Conservation (phyloP, 2,113 vertebrate genomes). For the Phoxinus phoxinus region DNA sequence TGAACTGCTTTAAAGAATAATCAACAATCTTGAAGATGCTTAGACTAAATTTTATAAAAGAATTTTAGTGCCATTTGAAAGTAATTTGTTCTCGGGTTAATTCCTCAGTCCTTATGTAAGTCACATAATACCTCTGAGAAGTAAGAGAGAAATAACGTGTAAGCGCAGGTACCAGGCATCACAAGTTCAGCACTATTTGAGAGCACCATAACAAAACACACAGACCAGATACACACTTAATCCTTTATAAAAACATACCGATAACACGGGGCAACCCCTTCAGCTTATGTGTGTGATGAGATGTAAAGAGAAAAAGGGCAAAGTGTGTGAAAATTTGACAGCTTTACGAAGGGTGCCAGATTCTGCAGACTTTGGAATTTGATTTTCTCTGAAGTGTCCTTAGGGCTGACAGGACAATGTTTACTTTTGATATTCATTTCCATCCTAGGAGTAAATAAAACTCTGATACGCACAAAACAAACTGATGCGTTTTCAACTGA, state of each 20-base stretch:
- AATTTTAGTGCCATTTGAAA: neutral
- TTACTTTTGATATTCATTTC: neutral
- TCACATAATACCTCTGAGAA: neutral
- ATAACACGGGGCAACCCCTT: neutral
- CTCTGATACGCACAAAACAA: neutral
- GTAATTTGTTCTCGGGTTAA: neutral
- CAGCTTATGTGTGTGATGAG: neutral
- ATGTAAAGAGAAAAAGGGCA: neutral
- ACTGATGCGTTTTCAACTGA: neutral
- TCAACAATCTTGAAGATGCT: neutral
- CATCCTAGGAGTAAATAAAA: neutral
- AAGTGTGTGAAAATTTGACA: neutral
- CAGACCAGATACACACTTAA: neutral
- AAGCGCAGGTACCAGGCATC: neutral
- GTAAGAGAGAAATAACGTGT: constrained; percentile 15
- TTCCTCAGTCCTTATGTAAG: neutral
- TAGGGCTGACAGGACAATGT: neutral
- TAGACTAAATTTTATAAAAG: neutral
- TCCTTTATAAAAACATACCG: neutral
- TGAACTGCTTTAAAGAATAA: neutral
- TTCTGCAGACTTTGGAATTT: constrained; percentile 3
- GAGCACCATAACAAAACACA: neutral
- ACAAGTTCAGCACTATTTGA: neutral
- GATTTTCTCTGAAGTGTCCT: neutral
- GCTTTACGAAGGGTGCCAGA: neutral